phyloP scores from a whole-genome alignment of 2,888 invertebrate genomes.

The Drosophila neoperkinsi region DNA sequence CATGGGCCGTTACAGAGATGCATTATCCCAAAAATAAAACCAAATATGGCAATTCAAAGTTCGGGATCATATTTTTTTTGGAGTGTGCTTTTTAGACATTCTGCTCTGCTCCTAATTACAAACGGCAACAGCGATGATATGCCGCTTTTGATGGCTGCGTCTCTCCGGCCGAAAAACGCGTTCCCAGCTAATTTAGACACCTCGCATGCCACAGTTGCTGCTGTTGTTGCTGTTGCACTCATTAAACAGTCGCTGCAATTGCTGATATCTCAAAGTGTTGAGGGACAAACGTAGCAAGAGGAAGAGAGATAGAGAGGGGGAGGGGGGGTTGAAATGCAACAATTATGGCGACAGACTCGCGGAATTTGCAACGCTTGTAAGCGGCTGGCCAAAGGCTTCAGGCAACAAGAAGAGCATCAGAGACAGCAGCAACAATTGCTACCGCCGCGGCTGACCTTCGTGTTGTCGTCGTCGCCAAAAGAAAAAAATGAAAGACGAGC shows the following conservation, averaged over 20 bases:
- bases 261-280: slow-evolving; percentile 58
- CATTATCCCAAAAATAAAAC: not conserved
- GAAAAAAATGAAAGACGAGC: slow-evolving; percentile 59
- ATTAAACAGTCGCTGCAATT: slow-evolving; percentile 66
- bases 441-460: slow-evolving; percentile 59
- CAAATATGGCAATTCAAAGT: not conserved
- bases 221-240: slow-evolving; percentile 50
- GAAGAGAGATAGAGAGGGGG: slow-evolving; percentile 1
- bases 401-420: slow-evolving; percentile 31
- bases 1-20: not conserved
- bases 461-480: slow-evolving; percentile 63
- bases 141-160: slow-evolving; percentile 71
- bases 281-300: slow-evolving; percentile 7
- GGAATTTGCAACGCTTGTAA: slow-evolving; percentile 78
- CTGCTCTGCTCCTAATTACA: slow-evolving; percentile 69
- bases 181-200: slow-evolving; percentile 81
- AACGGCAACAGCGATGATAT: slow-evolving; percentile 49
- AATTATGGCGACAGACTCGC: slow-evolving; percentile 78
- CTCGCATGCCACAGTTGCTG: slow-evolving; percentile 69
- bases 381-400: slow-evolving; percentile 73
- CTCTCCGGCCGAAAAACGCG: slow-evolving; percentile 72
- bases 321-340: slow-evolving; percentile 44
- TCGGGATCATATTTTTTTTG: not conserved
- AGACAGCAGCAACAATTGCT: slow-evolving; percentile 47
- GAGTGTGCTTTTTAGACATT: slow-evolving; percentile 48